Evolutionary conservation across 2,888 invertebrate species (phyloP), one percentile per base, ranked within the genome.

Genomic region (Heliconius erato): DNA sequence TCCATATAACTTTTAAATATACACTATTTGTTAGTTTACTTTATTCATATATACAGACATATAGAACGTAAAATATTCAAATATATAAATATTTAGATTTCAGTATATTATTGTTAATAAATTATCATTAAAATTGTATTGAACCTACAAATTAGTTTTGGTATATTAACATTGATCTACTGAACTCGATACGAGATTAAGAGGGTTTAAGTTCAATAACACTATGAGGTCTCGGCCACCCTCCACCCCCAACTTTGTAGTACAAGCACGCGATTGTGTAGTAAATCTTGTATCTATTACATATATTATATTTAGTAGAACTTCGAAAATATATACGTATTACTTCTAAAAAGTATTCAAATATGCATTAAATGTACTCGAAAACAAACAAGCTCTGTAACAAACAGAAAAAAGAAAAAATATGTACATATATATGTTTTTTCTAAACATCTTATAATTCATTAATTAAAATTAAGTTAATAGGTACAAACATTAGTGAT

Each of bases 161-260:
- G 68, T 72, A 35, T 76, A 40, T 78, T 84, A 85, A 85, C 85
- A 84, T 85, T 85, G 85, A 85, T 82, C 85, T 82, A 86, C 59
- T 86, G 83, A 85, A 85, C 84, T 80, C 85, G 78, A 83, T 81
- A 84, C 79, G 74, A 74, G 77, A 81, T 80, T 79, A 82, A 84
- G 83, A 80, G 84, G 84, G 84, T 79, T 81, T 71, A 74, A 84
- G 85, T 85, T 85, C 84, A 85, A 85, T 83, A 85, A 80, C 85
- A 80, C 81, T 63, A 74, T 77, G 63, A 82, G 82, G 82, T 81
- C 84, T 80, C 81, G 81, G 74, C 82, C 80, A 82, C 83, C 85
- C 81, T 72, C 82, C 83, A 77, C 78, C 85, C 82, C 81, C 83
- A 80, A 79, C 76, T 79, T 72, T 82, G 83, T 79, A 79, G 49